Base-by-base conservation (phyloP, 2,888 invertebrate species). In the Blera fallax region DNA sequence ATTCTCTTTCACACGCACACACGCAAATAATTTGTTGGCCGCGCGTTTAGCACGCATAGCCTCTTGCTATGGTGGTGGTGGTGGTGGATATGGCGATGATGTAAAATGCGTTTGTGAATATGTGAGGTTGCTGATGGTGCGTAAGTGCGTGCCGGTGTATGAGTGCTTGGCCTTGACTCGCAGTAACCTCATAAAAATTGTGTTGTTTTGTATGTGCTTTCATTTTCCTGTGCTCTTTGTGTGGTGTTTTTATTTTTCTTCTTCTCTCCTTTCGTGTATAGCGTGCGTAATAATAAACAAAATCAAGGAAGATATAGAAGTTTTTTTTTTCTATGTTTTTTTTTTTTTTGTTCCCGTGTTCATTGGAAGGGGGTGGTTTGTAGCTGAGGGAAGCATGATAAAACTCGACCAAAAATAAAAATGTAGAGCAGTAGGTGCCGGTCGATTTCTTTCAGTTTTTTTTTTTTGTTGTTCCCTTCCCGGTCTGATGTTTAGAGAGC, bases 361-460 rank as follows among this genome's bases (percentile, higher is more conserved):
- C n/a, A n/a, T n/a, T 1, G 14, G 32, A 48, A 48, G 24, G 40
- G 69, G 48, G 37, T 40, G 45, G 6, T 32, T 32, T 70, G 56
- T 40, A 6, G n/a, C 21, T 1, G 37, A 21, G 27, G 56, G 32
- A 78, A 34, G 37, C 11, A 48, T 14, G 45, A 58, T 70, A 58
- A 74, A 65, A 76, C 56, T 78, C 78, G 37, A 58, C 60, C 81
- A 65, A 81, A 81, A 81, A 85, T 77, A 85, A 77, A 81, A 85
- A 85, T 85, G 52, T 85, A 72, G 85, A 85, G 85, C 85, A 85
- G 76, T 85, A 77, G 85, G 81, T 85, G 85, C 81, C 81, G 81
- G 85, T 72, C 60, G 80, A 60, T 70, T 85, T 80, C 62, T 69
- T 21, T 48, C 58, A 18, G 29, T 54, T 11, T 72, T 10, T 56